Evolutionary conservation across 2,888 invertebrate genomes (phyloP).

Genomic region (Andrena praecox): DNA sequence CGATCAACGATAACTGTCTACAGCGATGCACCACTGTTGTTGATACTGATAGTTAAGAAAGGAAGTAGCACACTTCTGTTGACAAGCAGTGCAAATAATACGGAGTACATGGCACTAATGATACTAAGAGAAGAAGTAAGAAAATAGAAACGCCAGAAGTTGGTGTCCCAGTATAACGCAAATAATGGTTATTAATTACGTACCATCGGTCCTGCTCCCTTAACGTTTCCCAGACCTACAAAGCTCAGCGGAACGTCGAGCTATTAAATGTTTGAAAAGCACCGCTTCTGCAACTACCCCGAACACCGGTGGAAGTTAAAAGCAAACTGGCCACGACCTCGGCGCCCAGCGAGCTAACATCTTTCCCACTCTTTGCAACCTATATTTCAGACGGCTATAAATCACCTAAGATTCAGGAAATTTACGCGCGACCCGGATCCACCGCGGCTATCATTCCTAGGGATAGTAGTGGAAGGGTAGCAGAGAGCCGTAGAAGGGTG

Average conservation of each 20-base stretch:
- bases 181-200: no score
- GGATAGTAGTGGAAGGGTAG: conserved; percentile 32
- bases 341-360: conserved; percentile 68
- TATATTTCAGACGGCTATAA: conserved; percentile 79
- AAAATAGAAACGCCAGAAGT: background rate
- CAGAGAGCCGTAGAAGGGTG: background rate
- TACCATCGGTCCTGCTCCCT: background rate
- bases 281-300: background rate
- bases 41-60: background rate
- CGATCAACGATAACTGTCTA: conserved; percentile 27
- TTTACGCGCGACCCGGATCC: conserved; percentile 81
- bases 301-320: conserved; percentile 39
- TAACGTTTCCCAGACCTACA: background rate
- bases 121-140: background rate
- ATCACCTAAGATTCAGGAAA: conserved; percentile 81
- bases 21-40: background rate
- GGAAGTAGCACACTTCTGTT: background rate
- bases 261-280: conserved; percentile 20
- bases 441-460: conserved; percentile 74
- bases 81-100: background rate
- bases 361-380: conserved; percentile 73
- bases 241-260: conserved; percentile 1
- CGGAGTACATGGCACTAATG: background rate
- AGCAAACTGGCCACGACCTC: conserved; percentile 71
- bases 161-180: no score